These are phyloP conservation scores for Scophthalmus maximus DNA, from an alignment of 2,113 vertebrate genomes.

Conservation along the genomic window DNA sequence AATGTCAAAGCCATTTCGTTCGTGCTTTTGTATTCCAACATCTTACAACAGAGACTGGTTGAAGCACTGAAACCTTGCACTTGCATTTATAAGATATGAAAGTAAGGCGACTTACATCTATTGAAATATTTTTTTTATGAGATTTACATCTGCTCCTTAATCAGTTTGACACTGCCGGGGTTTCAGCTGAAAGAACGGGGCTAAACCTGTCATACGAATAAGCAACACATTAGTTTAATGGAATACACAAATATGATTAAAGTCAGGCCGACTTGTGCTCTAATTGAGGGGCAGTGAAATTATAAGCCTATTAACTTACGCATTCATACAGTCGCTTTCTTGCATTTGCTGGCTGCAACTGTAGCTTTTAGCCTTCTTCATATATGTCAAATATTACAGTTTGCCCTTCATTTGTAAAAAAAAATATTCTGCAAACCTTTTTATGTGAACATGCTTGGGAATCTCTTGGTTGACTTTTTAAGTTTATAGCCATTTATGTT, in stretches of 20 bases:
- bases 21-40: not conserved
- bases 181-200: not conserved
- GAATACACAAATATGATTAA: not conserved
- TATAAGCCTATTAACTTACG: not conserved
- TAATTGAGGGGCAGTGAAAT: not conserved
- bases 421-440: no score
- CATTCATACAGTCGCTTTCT: no score
- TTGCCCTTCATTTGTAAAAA: no score
- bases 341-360: no score
- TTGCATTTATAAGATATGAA: not conserved
- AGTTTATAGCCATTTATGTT: no score
- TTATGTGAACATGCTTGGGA: no score
- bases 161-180: not conserved
- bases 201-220: not conserved
- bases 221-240: not conserved
- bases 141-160: not conserved
- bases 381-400: no score
- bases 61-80: not conserved
- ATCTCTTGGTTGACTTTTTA: no score
- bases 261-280: not conserved
- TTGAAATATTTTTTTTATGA: not conserved
- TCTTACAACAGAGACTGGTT: not conserved
- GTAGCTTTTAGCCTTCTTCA: no score
- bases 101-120: not conserved
- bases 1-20: not conserved